A percentile compares a stretch with the other conserved stretches of the same genome.
Conservation (phyloP, 2,888 invertebrate genomes). For the Podotricha telesiphe region DNA sequence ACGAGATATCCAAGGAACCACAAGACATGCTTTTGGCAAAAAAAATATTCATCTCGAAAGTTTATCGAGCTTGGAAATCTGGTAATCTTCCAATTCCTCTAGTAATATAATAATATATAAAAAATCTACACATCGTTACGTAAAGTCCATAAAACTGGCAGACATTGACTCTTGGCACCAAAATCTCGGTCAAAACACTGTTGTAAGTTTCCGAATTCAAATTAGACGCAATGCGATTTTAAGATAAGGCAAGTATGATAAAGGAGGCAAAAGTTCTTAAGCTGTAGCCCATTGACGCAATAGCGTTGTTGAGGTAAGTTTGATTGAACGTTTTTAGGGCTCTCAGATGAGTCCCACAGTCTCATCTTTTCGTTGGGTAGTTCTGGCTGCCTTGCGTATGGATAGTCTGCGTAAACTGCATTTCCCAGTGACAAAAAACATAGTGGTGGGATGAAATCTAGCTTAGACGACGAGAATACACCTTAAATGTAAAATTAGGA, state of each 20-base stretch:
- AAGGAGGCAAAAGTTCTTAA: not conserved
- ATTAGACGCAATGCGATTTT: conserved; percentile 33
- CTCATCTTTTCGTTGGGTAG: too few species aligned
- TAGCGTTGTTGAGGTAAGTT: too few species aligned
- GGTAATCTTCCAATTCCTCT: conserved; percentile 22
- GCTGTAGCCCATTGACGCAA: too few species aligned
- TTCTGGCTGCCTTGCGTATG: too few species aligned
- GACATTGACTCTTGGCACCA: conserved; percentile 28
- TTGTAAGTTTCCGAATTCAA: conserved; percentile 29
- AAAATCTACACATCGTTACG: conserved; percentile 15
- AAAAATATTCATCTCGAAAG: conserved; percentile 1
- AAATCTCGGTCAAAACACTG: conserved; percentile 30
- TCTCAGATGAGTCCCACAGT: too few species aligned
- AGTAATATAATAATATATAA: conserved; percentile 15
- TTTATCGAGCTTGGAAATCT: conserved; percentile 19
- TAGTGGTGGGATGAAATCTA: too few species aligned
- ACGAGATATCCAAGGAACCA: not conserved
- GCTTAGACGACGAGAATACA: too few species aligned
- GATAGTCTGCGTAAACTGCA: too few species aligned
- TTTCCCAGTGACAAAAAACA: too few species aligned
- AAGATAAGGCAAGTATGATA: conserved; percentile 1
- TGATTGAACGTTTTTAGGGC: too few species aligned
- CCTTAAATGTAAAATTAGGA: too few species aligned
- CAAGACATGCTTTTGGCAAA: conserved; percentile 8
- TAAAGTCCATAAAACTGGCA: conserved; percentile 32